Conservation (phyloP, 2,888 invertebrate species). For the Parnassius apollo region DNA sequence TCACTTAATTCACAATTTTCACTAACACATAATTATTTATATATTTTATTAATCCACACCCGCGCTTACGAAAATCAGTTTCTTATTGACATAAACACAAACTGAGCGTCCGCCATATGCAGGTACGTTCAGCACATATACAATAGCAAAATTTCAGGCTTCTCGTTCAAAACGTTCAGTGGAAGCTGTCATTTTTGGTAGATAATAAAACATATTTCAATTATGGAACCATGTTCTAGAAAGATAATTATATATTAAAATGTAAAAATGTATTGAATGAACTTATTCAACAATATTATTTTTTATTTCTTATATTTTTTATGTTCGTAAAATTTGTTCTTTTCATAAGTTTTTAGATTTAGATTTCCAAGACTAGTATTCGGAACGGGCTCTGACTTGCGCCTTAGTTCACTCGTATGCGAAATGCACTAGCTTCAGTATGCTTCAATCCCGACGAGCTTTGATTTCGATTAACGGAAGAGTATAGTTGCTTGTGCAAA, state of each 20-base stretch:
- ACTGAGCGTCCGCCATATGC: slow-evolving; percentile 80
- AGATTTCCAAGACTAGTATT: slow-evolving; percentile 32
- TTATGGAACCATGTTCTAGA: slow-evolving; percentile 3
- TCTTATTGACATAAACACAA: slow-evolving; percentile 81
- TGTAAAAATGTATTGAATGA: not conserved
- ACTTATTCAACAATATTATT: not conserved
- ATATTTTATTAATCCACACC: slow-evolving; percentile 73
- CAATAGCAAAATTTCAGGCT: slow-evolving; percentile 38
- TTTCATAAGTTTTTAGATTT: too few relatives aligned
- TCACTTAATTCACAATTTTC: slow-evolving; percentile 70
- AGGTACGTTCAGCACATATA: slow-evolving; percentile 69
- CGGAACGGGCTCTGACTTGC: slow-evolving; percentile 55
- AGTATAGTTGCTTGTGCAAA: slow-evolving; percentile 64
- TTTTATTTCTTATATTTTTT: not conserved
- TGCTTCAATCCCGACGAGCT: slow-evolving; percentile 75
- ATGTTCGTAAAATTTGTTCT: too few relatives aligned
- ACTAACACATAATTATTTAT: slow-evolving; percentile 68
- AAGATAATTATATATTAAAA: not conserved
- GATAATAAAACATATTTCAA: slow-evolving; percentile 26
- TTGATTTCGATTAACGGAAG: slow-evolving; percentile 81
- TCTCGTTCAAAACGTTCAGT: slow-evolving; percentile 33
- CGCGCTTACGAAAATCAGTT: slow-evolving; percentile 79
- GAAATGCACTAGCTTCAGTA: slow-evolving; percentile 58
- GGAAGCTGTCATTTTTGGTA: slow-evolving; percentile 38
- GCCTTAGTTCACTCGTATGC: slow-evolving; percentile 54